phyloP scores from a whole-genome alignment of 2,888 invertebrate genomes.

The Steinernema hermaphroditum region DNA sequence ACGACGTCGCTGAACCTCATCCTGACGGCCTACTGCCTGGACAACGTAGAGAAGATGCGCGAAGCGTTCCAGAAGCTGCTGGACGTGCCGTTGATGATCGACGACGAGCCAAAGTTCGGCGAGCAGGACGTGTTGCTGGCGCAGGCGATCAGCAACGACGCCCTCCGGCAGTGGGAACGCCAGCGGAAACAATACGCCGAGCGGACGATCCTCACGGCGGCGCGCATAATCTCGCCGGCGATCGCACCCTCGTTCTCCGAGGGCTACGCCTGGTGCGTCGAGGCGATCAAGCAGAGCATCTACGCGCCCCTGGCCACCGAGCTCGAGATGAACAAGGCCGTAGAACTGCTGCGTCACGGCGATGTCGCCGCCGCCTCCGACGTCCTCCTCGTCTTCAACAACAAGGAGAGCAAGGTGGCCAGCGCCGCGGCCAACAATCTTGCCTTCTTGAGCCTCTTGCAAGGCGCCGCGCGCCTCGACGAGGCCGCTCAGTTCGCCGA shows the following conservation, averaged over 20 bases:
- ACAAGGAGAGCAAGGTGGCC: constrained; percentile 80
- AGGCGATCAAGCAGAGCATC: constrained; percentile 84
- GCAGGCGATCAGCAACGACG: constrained; percentile 73
- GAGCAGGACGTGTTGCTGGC: constrained; percentile 53
- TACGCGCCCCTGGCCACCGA: constrained; percentile 82
- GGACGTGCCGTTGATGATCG: constrained; percentile 79
- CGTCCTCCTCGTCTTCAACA: constrained; percentile 82
- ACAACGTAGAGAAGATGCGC: constrained; percentile 81
- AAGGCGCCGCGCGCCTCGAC: constrained; percentile 75
- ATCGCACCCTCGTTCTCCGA: constrained; percentile 73
- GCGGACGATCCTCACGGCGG: constrained; percentile 80
- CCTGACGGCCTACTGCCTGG: constrained; percentile 69
- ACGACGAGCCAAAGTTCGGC: constrained; percentile 78
- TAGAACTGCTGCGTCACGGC: constrained; percentile 79
- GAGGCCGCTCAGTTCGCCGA: constrained; percentile 80
- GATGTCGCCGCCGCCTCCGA: constrained; percentile 79
- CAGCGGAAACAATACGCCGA: constrained; percentile 76
- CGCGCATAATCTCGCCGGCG: constrained; percentile 84
- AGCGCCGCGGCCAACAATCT: constrained; percentile 83
- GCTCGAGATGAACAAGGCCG: constrained; percentile 81
- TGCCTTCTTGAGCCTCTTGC: constrained; percentile 80
- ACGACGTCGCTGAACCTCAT: constrained; percentile 83
- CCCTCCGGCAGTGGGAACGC: constrained; percentile 74
- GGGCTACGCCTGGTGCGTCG: constrained; percentile 80
- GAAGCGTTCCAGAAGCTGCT: constrained; percentile 86